Percentiles rank a stretch among this genome's conserved stretches.
Evolutionary conservation across 2,888 invertebrate species (phyloP).

Genomic region (Leistus spinibarbis): DNA sequence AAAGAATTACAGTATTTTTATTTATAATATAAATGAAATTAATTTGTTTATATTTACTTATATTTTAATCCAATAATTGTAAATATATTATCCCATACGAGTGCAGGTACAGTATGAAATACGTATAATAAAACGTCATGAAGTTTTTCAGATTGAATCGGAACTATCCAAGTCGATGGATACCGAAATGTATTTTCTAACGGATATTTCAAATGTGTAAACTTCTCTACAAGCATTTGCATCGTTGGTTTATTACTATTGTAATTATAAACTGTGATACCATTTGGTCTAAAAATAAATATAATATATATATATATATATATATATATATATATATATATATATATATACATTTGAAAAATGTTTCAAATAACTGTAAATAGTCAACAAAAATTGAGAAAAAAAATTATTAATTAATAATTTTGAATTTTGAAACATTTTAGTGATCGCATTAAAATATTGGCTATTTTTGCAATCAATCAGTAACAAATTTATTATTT

Average conservation of each 20-base stretch:
- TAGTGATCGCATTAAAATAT: no score
- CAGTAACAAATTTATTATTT: no score
- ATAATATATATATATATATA: no score
- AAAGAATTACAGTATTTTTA: no score
- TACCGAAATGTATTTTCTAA: neutral
- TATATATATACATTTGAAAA: no score
- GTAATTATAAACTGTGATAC: neutral
- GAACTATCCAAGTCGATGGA: neutral
- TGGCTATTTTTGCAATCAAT: no score
- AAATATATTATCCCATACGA: neutral
- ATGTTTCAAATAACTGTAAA: no score
- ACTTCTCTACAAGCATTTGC: neutral
- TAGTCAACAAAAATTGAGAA: no score
- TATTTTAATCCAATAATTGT: neutral
- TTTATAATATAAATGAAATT: no score
- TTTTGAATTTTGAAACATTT: no score
- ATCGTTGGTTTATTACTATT: neutral
- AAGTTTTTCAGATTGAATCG: neutral
- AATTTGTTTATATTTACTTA: neutral
- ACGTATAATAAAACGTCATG: neutral
- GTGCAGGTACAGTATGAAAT: neutral
- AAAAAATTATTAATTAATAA: no score
- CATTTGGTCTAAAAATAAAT: neutral
- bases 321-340: no score
- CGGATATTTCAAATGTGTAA: neutral